Base-by-base conservation (phyloP, 2,888 invertebrate species). In the Calliphora vomitoria region DNA sequence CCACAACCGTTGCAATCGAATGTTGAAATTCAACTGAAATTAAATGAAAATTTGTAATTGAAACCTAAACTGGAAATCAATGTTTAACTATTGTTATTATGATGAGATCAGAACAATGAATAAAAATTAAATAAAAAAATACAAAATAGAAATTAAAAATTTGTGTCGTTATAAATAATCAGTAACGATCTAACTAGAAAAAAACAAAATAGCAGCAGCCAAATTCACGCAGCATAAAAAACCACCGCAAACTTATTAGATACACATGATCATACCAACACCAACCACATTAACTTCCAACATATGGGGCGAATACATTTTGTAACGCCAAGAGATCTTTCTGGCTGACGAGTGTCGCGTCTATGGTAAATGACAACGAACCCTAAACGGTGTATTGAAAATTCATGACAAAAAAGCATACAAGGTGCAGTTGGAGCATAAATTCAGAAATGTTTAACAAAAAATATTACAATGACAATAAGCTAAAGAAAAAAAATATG, bases 121-220 rank as follows among this genome's bases (percentile, higher is more conserved):
- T 55, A 50, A 15, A 47, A 50, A 69, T 18, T 20, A 68, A 55
- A 38, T 20, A 20, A 1, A 44, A 38, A 71, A 53, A 55, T 75
- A 31, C 15, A 50, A 50, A 58, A 78, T 68, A 71, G 35, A 85
- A 64, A 55, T 68, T 50, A 82, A 60, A 82, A 78, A 83, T 81
- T 71, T 83, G 60, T 81, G 79, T 87, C 87, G 85, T 69, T 85
- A 75, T 60, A 83, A 78, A 71, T 72, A 85, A 87, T 87, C 85
- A 80, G 82, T 66, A 69, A 66, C 58, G 66, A 87, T 87, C 87
- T 87, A 38, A 41, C 38, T 74, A 62, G 20, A 87, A 83, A 75
- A 35, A 13, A 55, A 64, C 50, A 44, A 60, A 79, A 68, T 64
- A 80, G 38, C 62, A 80, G 38, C 50, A 68, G 60, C 64, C 53